Percentiles rank a stretch among this genome's conserved stretches.
Conservation (phyloP, 2,888 invertebrate species). For the Digitonthophagus gazella region DNA sequence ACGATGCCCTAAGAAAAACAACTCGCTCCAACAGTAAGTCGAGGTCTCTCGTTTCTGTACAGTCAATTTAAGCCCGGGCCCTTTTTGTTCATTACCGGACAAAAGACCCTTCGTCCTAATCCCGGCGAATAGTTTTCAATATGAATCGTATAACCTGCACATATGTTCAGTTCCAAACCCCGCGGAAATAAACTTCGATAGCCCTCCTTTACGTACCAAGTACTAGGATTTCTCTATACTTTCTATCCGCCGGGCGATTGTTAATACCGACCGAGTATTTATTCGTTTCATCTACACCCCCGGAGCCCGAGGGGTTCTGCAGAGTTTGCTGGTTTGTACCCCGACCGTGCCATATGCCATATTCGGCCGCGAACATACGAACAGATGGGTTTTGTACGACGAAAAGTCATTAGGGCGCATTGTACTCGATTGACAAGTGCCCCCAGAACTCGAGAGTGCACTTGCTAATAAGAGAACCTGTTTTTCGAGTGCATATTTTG, state of each 20-base stretch:
- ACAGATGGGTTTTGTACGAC: constrained; percentile 52
- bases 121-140: constrained; percentile 52
- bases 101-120: constrained; percentile 44
- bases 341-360: constrained; percentile 50
- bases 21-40: too few relatives aligned
- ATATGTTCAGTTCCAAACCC: constrained; percentile 49
- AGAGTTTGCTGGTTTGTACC: constrained; percentile 33
- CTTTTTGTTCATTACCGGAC: constrained; percentile 36
- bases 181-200: constrained; percentile 43
- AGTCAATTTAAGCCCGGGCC: constrained; percentile 41
- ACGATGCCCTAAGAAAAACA: constrained; percentile 2
- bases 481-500: constrained; percentile 9
- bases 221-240: constrained; percentile 40
- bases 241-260: constrained; percentile 40
- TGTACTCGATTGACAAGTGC: constrained; percentile 49
- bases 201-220: constrained; percentile 15
- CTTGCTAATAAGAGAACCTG: constrained; percentile 22
- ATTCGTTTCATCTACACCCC: constrained; percentile 48
- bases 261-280: constrained; percentile 50
- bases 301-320: constrained; percentile 39
- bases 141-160: constrained; percentile 53
- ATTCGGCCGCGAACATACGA: constrained; percentile 50
- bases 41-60: constrained; percentile 35
- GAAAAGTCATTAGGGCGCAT: constrained; percentile 53
- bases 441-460: constrained; percentile 33